Conservation (phyloP, 2,888 invertebrate species). For the Xestia c-nigrum region DNA sequence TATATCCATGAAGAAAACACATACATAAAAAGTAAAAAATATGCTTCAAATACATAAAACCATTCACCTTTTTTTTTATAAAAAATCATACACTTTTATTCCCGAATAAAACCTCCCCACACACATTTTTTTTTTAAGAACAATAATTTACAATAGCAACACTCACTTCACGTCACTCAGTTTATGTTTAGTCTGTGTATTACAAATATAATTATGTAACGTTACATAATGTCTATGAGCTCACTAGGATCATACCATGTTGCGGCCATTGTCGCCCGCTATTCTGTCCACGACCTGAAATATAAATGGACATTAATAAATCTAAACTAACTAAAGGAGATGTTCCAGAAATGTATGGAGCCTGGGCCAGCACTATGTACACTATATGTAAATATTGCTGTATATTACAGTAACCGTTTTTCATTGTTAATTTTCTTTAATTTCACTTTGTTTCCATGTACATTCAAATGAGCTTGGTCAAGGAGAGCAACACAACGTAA, state of each 20-base stretch:
- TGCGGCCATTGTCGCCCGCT: constrained; percentile 95
- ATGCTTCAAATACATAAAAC: constrained; percentile 12
- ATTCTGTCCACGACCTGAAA: constrained; percentile 94
- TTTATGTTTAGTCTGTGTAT: constrained; percentile 10
- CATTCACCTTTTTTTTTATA: not conserved
- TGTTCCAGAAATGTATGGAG: no score
- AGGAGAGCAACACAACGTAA: no score
- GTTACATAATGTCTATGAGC: constrained; percentile 66
- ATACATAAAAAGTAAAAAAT: not conserved
- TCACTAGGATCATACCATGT: constrained; percentile 94
- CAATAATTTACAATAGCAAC: constrained; percentile 61
- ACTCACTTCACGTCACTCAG: constrained; percentile 46
- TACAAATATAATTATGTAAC: constrained; percentile 47
- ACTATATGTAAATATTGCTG: no score
- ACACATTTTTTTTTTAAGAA: not conserved
- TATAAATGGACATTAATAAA: constrained; percentile 41
- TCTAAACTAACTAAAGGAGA: not conserved
- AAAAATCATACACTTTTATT: not conserved
- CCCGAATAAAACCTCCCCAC: constrained; percentile 31
- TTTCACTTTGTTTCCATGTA: no score
- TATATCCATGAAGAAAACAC: not conserved
- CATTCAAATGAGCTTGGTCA: no score
- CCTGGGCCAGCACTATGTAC: no score
- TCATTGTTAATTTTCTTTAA: no score
- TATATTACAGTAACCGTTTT: no score